phyloP scores from a whole-genome alignment of 2,888 invertebrate species.

The Eurytoma californica region DNA sequence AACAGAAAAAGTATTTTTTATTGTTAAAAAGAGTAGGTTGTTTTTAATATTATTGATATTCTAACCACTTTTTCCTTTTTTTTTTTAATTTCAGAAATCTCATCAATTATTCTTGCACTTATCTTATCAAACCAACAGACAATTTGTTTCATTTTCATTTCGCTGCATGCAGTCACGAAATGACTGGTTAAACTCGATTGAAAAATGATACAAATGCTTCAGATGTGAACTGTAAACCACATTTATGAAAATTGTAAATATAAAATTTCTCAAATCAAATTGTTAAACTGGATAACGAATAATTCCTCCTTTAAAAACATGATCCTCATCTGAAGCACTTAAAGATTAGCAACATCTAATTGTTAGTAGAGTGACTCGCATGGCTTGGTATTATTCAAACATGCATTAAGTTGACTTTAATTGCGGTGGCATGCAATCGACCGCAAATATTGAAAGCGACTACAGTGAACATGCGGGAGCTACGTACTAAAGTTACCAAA shows the following conservation, averaged over 20 bases:
- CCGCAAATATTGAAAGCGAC: slow-evolving; percentile 52
- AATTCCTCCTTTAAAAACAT: background rate
- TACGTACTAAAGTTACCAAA: slow-evolving; percentile 38
- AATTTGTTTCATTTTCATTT: slow-evolving; percentile 39
- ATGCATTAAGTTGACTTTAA: slow-evolving; percentile 52
- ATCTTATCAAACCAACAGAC: slow-evolving; percentile 22
- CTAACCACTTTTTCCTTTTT: too few species aligned
- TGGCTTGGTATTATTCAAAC: slow-evolving; percentile 44
- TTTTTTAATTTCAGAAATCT: too few species aligned
- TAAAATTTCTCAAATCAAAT: too few species aligned
- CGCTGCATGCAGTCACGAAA: slow-evolving; percentile 49
- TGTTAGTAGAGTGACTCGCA: slow-evolving; percentile 55
- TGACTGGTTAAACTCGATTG: slow-evolving; percentile 29
- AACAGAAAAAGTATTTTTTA: too few species aligned
- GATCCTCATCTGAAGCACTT: slow-evolving; percentile 55
- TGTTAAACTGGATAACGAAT: too few species aligned
- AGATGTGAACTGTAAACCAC: background rate
- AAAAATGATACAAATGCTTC: slow-evolving; percentile 38
- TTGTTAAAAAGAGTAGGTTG: too few species aligned
- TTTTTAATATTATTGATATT: too few species aligned
- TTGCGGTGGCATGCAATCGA: slow-evolving; percentile 44
- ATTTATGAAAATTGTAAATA: too few species aligned
- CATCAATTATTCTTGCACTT: too few species aligned
- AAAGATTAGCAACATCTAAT: slow-evolving; percentile 51
- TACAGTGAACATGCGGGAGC: slow-evolving; percentile 54